A percentile compares a stretch with the other conserved stretches of the same genome.
Evolutionary conservation across 1,140 invertebrate genomes (phyloP).

Genomic region (Scaptomyza hsui): DNA sequence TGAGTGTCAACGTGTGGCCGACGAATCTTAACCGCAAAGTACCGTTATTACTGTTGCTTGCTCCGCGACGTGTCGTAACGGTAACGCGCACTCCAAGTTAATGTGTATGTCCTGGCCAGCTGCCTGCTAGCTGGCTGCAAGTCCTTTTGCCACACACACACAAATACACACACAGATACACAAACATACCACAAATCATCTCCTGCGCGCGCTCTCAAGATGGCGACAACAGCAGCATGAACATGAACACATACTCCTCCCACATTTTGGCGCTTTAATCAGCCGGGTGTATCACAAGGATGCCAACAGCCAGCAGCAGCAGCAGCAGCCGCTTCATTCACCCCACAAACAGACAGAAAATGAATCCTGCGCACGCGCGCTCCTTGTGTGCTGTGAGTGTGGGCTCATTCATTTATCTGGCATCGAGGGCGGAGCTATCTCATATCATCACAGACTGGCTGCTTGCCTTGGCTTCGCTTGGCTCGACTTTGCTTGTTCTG

Average conservation of each 20-base stretch:
- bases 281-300: constrained; percentile 14
- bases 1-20: constrained; percentile 66
- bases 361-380: constrained; percentile 63
- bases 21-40: constrained; percentile 75
- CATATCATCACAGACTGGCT: constrained; percentile 4
- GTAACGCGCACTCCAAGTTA: constrained; percentile 79
- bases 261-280: constrained; percentile 12
- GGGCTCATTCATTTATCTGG: constrained; percentile 6
- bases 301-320: constrained; percentile 10
- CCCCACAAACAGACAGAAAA: too few relatives aligned
- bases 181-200: constrained; percentile 34
- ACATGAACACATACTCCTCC: constrained; percentile 25
- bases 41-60: constrained; percentile 65
- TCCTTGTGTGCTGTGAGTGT: constrained; percentile 43
- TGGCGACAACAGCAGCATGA: constrained; percentile 53
- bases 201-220: constrained; percentile 64
- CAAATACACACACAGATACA: constrained; percentile 21
- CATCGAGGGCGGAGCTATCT: constrained; percentile 53
- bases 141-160: constrained; percentile 41
- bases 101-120: constrained; percentile 56
- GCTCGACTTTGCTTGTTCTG: constrained; percentile 20
- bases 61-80: constrained; percentile 79
- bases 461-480: background rate
- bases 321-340: background rate
- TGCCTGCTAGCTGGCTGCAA: constrained; percentile 39